These are phyloP conservation scores for Takifugu ocellatus DNA, from an alignment of 2,797 vertebrate genomes.

Conservation along the genomic window DNA sequence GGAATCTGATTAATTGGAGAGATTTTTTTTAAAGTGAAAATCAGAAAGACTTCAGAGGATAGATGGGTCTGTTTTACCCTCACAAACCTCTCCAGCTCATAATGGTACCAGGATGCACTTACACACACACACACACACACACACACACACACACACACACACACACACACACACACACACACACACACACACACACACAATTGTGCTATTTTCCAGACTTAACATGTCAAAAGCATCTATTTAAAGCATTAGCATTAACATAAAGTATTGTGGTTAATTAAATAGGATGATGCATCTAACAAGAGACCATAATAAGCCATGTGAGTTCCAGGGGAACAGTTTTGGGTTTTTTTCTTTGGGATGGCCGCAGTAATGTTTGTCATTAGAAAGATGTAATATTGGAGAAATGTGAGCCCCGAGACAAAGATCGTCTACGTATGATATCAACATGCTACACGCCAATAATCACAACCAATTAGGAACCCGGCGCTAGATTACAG, in stretches of 20 bases:
- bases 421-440: constrained; percentile 37
- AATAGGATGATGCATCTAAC: constrained; percentile 35
- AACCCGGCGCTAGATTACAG: constrained; percentile 41
- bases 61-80: constrained; percentile 5
- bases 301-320: constrained; percentile 19
- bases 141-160: no score
- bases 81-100: constrained; percentile 37
- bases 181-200: neutral
- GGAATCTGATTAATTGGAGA: constrained; percentile 60
- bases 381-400: constrained; percentile 36
- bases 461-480: constrained; percentile 60
- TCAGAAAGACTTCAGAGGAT: constrained; percentile 40
- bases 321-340: constrained; percentile 17
- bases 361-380: constrained; percentile 28
- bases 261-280: constrained; percentile 30
- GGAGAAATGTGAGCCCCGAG: constrained; percentile 26
- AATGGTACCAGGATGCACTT: constrained; percentile 6
- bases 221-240: constrained; percentile 33
- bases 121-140: no score
- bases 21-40: constrained; percentile 37
- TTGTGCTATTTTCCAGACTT: constrained; percentile 21
- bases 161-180: no score
- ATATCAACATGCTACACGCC: constrained; percentile 37
- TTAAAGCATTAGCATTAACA: constrained; percentile 43
- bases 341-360: neutral